Evolutionary conservation across 2,113 vertebrate genomes (phyloP).

Genomic region (Xerus inauris): DNA sequence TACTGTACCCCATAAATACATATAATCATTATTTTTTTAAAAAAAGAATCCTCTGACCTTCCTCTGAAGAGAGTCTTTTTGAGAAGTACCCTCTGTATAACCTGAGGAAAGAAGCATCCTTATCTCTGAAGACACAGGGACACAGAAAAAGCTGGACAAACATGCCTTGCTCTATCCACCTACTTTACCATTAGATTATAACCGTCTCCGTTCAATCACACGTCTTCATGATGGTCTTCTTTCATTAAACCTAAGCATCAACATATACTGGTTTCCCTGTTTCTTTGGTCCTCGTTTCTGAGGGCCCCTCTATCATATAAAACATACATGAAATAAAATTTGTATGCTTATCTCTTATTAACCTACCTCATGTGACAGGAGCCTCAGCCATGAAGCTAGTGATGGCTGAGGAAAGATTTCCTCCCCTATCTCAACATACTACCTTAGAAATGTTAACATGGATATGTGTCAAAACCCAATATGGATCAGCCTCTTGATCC

Average conservation of each 20-base stretch:
- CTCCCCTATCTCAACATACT: background rate
- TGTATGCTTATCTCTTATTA: background rate
- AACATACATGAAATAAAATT: background rate
- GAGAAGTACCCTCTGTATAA: background rate
- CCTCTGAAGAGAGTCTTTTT: background rate
- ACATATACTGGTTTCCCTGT: background rate
- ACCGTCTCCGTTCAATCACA: background rate
- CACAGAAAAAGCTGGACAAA: background rate
- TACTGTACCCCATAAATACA: background rate
- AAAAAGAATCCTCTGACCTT: background rate
- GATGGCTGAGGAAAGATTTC: background rate
- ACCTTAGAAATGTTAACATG: background rate
- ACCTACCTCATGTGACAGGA: background rate
- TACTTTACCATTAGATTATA: background rate
- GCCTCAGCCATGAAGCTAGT: background rate
- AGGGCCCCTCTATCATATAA: background rate
- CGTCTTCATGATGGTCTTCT: background rate
- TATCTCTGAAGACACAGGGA: background rate
- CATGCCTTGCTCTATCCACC: background rate
- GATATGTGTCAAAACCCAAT: constrained; percentile 21
- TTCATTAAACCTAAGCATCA: background rate
- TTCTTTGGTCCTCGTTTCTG: background rate
- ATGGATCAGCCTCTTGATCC: background rate
- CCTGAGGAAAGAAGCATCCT: background rate
- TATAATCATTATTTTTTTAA: background rate